phyloP scores from a whole-genome alignment of 2,797 vertebrate species.

The Cottoperca gobio region DNA sequence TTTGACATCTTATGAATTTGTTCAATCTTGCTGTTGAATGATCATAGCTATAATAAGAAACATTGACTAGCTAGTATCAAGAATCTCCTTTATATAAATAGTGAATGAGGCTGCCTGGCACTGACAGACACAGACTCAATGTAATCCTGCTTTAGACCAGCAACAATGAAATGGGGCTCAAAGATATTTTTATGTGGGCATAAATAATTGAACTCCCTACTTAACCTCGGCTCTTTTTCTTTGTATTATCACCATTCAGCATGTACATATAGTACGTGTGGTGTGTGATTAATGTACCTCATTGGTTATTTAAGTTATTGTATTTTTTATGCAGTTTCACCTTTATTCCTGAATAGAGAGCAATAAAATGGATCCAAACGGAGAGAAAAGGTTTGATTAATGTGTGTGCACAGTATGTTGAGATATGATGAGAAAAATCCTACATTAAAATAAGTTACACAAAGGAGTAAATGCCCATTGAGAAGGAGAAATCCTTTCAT shows the following conservation, averaged over 20 bases:
- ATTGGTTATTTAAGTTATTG: slow-evolving; percentile 76
- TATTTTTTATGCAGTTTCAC: slow-evolving; percentile 70
- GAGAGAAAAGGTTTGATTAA: background rate
- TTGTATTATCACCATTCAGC: slow-evolving; percentile 73
- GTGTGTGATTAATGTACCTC: slow-evolving; percentile 75
- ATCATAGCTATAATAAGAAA: slow-evolving; percentile 11
- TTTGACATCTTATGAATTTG: background rate
- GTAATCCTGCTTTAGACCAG: slow-evolving; percentile 34
- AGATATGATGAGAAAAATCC: background rate
- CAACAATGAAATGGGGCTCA: slow-evolving; percentile 61
- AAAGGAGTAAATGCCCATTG: background rate
- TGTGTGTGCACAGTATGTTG: background rate
- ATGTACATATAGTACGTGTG: slow-evolving; percentile 56
- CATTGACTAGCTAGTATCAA: slow-evolving; percentile 16
- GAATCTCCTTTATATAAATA: slow-evolving; percentile 59
- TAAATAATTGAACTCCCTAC: slow-evolving; percentile 73
- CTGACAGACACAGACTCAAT: slow-evolving; percentile 58
- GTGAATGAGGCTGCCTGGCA: slow-evolving; percentile 61
- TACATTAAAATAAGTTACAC: background rate
- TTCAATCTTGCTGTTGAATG: background rate
- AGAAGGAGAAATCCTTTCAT: background rate
- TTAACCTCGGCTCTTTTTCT: slow-evolving; percentile 73
- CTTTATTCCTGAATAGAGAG: slow-evolving; percentile 27
- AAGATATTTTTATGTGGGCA: slow-evolving; percentile 60
- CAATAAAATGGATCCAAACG: slow-evolving; percentile 9